Percentiles rank a stretch among this genome's conserved stretches.
phyloP scores from a whole-genome alignment of 2,797 vertebrate species.

The Sandelia bainsii region DNA sequence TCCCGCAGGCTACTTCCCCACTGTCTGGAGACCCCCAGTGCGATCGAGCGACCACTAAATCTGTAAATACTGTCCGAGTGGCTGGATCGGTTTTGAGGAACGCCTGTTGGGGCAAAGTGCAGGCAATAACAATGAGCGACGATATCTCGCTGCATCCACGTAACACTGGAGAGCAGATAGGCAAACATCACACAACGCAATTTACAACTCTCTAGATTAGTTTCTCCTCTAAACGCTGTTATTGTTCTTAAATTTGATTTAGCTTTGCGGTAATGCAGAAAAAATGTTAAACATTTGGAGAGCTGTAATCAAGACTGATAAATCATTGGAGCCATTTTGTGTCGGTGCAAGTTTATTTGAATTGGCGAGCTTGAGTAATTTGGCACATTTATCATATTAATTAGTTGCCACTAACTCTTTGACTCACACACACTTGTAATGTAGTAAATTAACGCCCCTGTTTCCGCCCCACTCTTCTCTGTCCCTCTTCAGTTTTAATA shows the following conservation, averaged over 20 bases:
- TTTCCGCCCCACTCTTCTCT: slow-evolving; percentile 51
- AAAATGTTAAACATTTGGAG: neutral
- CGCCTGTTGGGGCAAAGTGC: slow-evolving; percentile 49
- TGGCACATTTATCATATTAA: neutral
- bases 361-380: neutral
- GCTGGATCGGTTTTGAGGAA: slow-evolving; percentile 38
- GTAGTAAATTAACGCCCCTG: slow-evolving; percentile 57
- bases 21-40: neutral
- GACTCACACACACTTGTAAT: slow-evolving; percentile 34
- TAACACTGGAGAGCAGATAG: slow-evolving; percentile 35
- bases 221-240: neutral
- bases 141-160: slow-evolving; percentile 20
- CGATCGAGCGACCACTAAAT: neutral
- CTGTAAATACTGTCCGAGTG: neutral
- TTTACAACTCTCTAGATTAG: neutral
- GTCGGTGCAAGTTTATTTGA: neutral
- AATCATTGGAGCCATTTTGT: neutral
- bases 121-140: neutral
- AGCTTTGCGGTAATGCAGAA: neutral
- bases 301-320: neutral
- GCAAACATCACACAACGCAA: neutral
- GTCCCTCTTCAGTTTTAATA: slow-evolving; percentile 44
- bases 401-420: neutral
- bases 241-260: neutral
- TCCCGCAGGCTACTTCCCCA: slow-evolving; percentile 1